A percentile compares a stretch with the other conserved stretches of the same genome.
phyloP scores from a whole-genome alignment of 2,113 vertebrate species.

The Suricata suricatta region DNA sequence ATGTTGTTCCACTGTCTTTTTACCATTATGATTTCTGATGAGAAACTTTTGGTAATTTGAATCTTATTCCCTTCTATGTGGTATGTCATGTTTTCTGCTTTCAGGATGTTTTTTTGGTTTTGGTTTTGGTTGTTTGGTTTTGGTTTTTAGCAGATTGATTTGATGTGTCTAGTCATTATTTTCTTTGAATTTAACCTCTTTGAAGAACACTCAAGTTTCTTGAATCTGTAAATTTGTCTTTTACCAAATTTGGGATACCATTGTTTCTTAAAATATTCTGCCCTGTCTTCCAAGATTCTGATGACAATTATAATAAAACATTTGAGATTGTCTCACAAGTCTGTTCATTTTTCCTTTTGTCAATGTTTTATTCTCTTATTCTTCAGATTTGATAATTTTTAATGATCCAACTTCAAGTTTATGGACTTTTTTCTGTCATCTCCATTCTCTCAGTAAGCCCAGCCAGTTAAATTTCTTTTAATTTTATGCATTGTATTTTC shows the following conservation, averaged over 20 bases:
- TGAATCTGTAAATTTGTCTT: slow-evolving; percentile 12
- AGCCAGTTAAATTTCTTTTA: not conserved
- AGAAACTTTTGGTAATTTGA: not conserved
- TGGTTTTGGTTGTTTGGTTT: not conserved
- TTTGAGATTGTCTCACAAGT: not conserved
- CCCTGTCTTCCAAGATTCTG: not conserved
- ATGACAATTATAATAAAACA: not conserved
- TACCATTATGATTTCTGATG: not conserved
- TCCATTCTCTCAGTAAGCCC: slow-evolving; percentile 7
- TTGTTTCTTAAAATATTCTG: slow-evolving; percentile 29
- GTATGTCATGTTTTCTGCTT: slow-evolving; percentile 16
- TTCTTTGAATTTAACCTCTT: slow-evolving; percentile 39
- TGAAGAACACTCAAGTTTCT: not conserved
- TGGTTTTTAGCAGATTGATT: not conserved
- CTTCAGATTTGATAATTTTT: slow-evolving; percentile 19
- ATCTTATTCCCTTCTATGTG: not conserved
- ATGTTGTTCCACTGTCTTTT: not conserved
- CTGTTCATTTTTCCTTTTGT: not conserved
- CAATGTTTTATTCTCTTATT: not conserved
- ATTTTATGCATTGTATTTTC: not conserved
- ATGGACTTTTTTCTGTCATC: not conserved
- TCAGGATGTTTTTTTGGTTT: slow-evolving; percentile 18
- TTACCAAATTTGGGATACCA: not conserved
- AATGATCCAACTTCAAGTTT: not conserved
- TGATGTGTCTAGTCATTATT: not conserved